phyloP scores from a whole-genome alignment of 2,113 vertebrate species.

The Ailurus styani region DNA sequence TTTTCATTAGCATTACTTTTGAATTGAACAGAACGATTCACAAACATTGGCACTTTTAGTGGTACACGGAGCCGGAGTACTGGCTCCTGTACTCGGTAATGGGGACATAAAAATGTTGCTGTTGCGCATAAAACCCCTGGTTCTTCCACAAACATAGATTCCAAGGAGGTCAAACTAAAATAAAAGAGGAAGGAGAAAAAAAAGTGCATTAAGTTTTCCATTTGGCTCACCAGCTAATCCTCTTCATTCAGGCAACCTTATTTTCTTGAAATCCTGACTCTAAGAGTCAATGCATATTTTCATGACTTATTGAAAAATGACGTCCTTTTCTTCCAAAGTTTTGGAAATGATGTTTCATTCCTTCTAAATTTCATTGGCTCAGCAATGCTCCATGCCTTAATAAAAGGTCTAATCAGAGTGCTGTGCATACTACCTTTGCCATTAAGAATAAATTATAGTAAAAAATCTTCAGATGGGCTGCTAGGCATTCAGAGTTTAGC shows the following conservation, averaged over 20 bases:
- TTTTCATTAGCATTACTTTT: background rate
- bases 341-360: background rate
- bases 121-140: background rate
- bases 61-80: background rate
- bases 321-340: background rate
- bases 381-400: background rate
- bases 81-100: background rate
- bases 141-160: conserved; percentile 5
- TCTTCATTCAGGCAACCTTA: conserved; percentile 20
- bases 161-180: conserved; percentile 15
- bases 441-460: background rate
- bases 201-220: background rate
- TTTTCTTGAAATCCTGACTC: background rate
- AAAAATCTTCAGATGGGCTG: background rate
- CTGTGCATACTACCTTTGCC: background rate
- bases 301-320: conserved; percentile 9
- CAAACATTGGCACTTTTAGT: background rate
- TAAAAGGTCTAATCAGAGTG: background rate
- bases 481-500: background rate
- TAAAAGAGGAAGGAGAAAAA: background rate
- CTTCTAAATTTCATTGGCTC: background rate
- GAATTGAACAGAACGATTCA: background rate
- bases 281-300: conserved; percentile 17
- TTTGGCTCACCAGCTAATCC: background rate
- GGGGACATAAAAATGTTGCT: background rate